Conservation (phyloP, 2,888 invertebrate species). For the Mythimna ferrago region DNA sequence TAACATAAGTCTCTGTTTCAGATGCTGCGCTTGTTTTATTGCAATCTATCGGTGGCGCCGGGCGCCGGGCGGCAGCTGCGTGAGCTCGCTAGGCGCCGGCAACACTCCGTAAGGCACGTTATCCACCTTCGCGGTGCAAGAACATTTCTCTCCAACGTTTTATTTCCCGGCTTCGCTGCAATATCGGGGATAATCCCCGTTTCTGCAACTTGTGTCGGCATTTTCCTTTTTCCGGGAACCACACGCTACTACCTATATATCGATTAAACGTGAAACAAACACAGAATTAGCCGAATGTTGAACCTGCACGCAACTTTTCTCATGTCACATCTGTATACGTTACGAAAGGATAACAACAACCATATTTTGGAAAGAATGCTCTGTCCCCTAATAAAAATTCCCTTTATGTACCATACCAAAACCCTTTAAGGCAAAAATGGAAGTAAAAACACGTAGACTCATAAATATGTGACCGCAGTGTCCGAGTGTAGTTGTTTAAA, state of each 20-base stretch:
- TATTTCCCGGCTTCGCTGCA: constrained; percentile 73
- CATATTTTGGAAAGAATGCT: constrained; percentile 56
- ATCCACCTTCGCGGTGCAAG: constrained; percentile 70
- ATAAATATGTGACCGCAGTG: constrained; percentile 65
- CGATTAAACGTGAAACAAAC: constrained; percentile 64
- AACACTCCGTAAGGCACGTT: constrained; percentile 70
- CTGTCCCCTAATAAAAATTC: constrained; percentile 62
- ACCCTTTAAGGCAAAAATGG: constrained; percentile 62
- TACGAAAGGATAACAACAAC: constrained; percentile 51
- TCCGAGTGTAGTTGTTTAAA: constrained; percentile 63
- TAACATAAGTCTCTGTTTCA: constrained; percentile 53
- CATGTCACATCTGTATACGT: constrained; percentile 38
- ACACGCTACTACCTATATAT: constrained; percentile 65
- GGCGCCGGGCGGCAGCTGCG: constrained; percentile 51
- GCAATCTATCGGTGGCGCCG: constrained; percentile 63
- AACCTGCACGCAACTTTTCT: constrained; percentile 55
- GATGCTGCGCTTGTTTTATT: constrained; percentile 58
- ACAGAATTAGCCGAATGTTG: constrained; percentile 63
- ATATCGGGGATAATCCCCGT: constrained; percentile 78
- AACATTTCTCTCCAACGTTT: constrained; percentile 72
- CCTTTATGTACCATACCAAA: constrained; percentile 50
- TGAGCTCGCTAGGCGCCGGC: constrained; percentile 42
- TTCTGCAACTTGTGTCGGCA: constrained; percentile 73
- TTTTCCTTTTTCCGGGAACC: constrained; percentile 63
- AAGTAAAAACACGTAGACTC: constrained; percentile 62